Evolutionary conservation across 37 sponge, comb jelly and placozoan genomes (phyloP), one percentile per base, ranked within the genome.

Genomic region (Amphimedon queenslandica): DNA sequence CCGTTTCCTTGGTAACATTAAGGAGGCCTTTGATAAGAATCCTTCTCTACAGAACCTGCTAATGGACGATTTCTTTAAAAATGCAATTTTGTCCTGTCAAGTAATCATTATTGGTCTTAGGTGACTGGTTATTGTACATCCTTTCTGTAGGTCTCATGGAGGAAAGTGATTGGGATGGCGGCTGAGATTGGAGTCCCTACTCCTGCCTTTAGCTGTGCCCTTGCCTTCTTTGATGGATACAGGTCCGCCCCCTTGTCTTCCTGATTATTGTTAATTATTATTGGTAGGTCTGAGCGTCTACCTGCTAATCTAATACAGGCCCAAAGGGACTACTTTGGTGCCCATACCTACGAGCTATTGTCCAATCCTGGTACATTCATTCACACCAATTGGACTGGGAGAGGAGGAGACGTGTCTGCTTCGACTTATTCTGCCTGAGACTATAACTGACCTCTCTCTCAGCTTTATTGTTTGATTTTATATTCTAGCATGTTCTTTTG

Each of bases 151-250:
- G 88, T 81, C 6, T 84, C 89, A 27, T 97, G 98, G 98, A 72
- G 98, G 27, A 88, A 78, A 64, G 98, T 97, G 20, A 86, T 93
- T 23, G 67, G 92, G 25, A 28, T 28, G 2, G 94, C 92, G 24
- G 98, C 91, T 18, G 77, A 33, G 1, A 72, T 85, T n/a, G 98
- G 98, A 2, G 83, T 97, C 6, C 98, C 98, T 13, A 81, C 82
- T 40, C 98, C 98, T 32, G 74, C 85, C 33, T 97, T 97, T 81
- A 94, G 94, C 76, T 86, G 84, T 55, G 98, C 98, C 16, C 87
- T 97, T n/a, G 94, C 98, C 64, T 97, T 97, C 80, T 97, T 89
- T 80, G 98, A 97, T 81, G 98, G 98, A 2, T 93, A 94, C 83
- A 82, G 95, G 90, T 92, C 53, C 13, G 53, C 13, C 53, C 53